phyloP scores from a whole-genome alignment of 2,888 invertebrate species.

The Lampropteryx suffumata region DNA sequence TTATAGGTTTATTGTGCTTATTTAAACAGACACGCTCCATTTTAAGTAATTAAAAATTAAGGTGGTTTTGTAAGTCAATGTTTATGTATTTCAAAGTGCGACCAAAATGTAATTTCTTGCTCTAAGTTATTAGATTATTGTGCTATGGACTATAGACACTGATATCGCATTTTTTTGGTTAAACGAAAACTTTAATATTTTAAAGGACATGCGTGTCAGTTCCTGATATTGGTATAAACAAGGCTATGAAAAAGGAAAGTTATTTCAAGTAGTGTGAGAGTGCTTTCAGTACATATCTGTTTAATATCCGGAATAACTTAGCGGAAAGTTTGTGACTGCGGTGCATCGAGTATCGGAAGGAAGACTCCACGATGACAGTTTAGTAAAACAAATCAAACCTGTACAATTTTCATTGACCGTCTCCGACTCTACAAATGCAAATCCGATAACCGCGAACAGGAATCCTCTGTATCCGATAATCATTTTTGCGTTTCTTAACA shows the following conservation, averaged over 20 bases:
- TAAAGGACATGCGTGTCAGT: slow-evolving; percentile 22
- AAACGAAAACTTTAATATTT: background rate
- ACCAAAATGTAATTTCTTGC: no score
- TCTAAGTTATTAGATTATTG: no score
- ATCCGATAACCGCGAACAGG: slow-evolving; percentile 47
- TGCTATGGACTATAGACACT: no score
- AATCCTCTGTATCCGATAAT: slow-evolving; percentile 46
- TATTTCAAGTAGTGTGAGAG: slow-evolving; percentile 15
- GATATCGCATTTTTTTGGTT: background rate
- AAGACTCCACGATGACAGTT: slow-evolving; percentile 39
- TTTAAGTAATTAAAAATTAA: no score
- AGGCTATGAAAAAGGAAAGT: slow-evolving; percentile 9
- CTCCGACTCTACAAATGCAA: slow-evolving; percentile 38
- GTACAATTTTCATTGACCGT: slow-evolving; percentile 30
- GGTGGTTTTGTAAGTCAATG: no score
- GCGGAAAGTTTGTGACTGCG: slow-evolving; percentile 21
- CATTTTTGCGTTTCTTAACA: slow-evolving; percentile 54
- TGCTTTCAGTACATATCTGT: slow-evolving; percentile 14
- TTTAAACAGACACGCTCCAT: no score
- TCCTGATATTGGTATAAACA: background rate
- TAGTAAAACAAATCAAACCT: slow-evolving; percentile 61
- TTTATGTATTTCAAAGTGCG: no score
- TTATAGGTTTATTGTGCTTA: no score
- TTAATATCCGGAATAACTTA: slow-evolving; percentile 4
- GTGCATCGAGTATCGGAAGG: slow-evolving; percentile 24